A percentile compares a stretch with the other conserved stretches of the same genome.
These are phyloP conservation scores for Papilio xuthus DNA, from an alignment of 1,140 invertebrate species.

Conservation along the genomic window DNA sequence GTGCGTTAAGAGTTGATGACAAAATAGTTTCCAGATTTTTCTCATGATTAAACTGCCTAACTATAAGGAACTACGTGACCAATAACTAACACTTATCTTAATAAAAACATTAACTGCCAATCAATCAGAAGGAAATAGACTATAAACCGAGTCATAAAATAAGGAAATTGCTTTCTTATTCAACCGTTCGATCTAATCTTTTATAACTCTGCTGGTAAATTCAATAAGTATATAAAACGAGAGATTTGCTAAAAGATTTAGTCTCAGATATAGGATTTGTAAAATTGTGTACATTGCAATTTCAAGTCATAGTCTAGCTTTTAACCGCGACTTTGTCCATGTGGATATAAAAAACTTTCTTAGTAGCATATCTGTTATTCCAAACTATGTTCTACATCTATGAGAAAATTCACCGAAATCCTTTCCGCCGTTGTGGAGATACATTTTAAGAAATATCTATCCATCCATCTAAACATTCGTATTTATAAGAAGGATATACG, in stretches of 20 bases:
- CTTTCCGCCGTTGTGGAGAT: too few relatives aligned
- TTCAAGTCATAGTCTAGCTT: too few relatives aligned
- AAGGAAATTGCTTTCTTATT: slow-evolving; percentile 18
- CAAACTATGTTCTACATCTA: too few relatives aligned
- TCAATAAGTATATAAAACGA: neutral
- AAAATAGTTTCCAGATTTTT: neutral
- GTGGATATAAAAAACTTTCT: too few relatives aligned
- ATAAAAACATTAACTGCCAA: slow-evolving; percentile 22
- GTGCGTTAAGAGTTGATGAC: too few relatives aligned
- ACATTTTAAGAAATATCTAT: too few relatives aligned
- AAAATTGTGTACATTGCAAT: neutral
- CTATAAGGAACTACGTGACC: neutral
- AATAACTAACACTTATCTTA: neutral
- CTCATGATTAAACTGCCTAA: neutral
- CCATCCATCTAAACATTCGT: too few relatives aligned
- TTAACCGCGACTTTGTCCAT: too few relatives aligned
- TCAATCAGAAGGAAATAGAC: slow-evolving; percentile 23
- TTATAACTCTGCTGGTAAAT: slow-evolving; percentile 10
- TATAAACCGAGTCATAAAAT: slow-evolving; percentile 19
- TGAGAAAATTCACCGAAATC: too few relatives aligned
- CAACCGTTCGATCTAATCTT: slow-evolving; percentile 17
- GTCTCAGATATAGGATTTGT: neutral
- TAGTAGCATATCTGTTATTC: too few relatives aligned
- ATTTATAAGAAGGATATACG: too few relatives aligned
- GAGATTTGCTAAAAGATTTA: neutral